phyloP scores from a whole-genome alignment of 2,797 vertebrate genomes.

The Epinephelus awoara region DNA sequence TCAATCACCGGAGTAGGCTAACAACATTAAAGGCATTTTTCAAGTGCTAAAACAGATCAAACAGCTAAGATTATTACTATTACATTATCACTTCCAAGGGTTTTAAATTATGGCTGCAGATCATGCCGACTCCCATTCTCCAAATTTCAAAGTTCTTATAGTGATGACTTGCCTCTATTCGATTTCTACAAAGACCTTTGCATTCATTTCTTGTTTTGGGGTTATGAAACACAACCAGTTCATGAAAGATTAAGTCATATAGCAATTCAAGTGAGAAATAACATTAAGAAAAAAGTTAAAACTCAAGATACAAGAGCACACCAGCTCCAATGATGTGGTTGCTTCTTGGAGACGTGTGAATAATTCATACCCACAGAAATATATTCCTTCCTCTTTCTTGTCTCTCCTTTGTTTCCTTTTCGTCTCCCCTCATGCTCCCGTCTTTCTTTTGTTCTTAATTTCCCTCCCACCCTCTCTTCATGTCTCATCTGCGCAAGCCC shows the following conservation, averaged over 20 bases:
- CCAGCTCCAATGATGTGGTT: slow-evolving; percentile 43
- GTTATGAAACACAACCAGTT: slow-evolving; percentile 35
- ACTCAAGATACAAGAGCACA: slow-evolving; percentile 40
- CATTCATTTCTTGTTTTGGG: slow-evolving; percentile 29
- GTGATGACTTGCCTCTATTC: background rate
- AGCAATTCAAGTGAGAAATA: slow-evolving; percentile 38
- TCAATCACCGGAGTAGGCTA: slow-evolving; percentile 32
- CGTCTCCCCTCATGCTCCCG: slow-evolving; percentile 26
- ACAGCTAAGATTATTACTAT: slow-evolving; percentile 1
- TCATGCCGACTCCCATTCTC: background rate
- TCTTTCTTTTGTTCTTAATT: slow-evolving; percentile 62
- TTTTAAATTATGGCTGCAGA: slow-evolving; percentile 1
- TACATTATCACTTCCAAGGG: slow-evolving; percentile 1
- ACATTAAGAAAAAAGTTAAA: slow-evolving; percentile 20
- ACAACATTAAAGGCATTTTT: slow-evolving; percentile 35
- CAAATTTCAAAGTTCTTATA: slow-evolving; percentile 8
- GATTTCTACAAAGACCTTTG: background rate
- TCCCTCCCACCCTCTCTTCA: slow-evolving; percentile 12
- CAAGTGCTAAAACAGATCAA: background rate
- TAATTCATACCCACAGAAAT: slow-evolving; percentile 72
- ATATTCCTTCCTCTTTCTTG: slow-evolving; percentile 60
- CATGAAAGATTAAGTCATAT: slow-evolving; percentile 34
- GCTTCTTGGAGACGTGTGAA: slow-evolving; percentile 66
- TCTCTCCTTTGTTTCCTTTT: slow-evolving; percentile 55
- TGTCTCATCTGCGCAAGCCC: slow-evolving; percentile 34